Conservation (phyloP, 2,888 invertebrate genomes). For the Synanthedon tipuliformis region DNA sequence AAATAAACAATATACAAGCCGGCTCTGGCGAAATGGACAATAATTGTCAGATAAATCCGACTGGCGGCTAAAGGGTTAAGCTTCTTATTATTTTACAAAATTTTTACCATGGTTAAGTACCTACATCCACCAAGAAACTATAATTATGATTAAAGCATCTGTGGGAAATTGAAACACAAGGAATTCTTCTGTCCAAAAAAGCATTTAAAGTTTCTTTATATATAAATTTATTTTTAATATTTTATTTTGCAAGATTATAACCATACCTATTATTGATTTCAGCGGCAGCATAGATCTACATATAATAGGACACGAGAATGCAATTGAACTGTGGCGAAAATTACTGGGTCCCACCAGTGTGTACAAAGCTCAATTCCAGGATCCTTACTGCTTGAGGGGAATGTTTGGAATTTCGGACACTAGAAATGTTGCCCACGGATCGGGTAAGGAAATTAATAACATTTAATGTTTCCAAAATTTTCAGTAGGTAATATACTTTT, state of each 20-base stretch:
- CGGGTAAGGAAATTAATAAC: conserved; percentile 68
- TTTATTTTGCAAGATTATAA: not conserved
- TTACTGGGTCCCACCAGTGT: conserved; percentile 94
- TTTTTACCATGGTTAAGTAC: no score
- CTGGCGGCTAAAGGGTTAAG: no score
- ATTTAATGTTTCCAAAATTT: no score
- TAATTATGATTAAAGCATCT: no score
- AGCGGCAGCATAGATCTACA: conserved; percentile 89
- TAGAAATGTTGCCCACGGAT: conserved; percentile 94
- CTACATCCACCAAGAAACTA: no score
- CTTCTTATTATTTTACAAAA: no score
- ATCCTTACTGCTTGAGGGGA: conserved; percentile 84
- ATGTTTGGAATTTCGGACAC: conserved; percentile 93
- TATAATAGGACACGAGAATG: conserved; percentile 80
- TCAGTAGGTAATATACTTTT: no score
- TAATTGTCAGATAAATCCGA: no score
- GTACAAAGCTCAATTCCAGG: conserved; percentile 80
- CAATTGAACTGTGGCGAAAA: conserved; percentile 82
- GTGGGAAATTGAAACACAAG: no score
- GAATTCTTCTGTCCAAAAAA: not conserved
- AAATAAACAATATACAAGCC: no score
- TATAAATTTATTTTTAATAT: no score
- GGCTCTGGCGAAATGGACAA: no score
- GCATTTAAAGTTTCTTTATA: not conserved
- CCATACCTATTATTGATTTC: conserved; percentile 22